Base-by-base conservation (phyloP, 2,888 invertebrate species). In the Capitulum mitella region DNA sequence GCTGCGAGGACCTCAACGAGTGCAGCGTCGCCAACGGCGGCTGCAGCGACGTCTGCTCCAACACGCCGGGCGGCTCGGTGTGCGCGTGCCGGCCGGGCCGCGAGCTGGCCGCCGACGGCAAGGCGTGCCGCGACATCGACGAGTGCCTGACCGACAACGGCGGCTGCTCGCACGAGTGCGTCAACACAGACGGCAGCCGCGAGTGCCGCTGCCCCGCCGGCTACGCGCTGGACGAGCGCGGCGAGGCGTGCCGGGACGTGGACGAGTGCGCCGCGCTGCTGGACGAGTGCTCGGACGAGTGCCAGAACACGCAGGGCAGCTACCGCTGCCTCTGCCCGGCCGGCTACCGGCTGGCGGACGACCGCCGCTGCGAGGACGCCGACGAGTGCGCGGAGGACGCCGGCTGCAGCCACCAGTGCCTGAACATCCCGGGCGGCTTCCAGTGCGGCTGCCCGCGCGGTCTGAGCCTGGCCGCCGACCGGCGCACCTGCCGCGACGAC, bases 211-310 rank as follows among this genome's bases (percentile, higher is more conserved):
- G 82, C 70, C 81, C 80, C 5, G 19, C 58, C 10, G 82, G 82
- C 3, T 76, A 79, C 16, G 76, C 77, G 12, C 76, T 82, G 16
- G 81, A 78, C 16, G 79, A 80, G 3, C 80, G 81, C 46, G 77
- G 78, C 10, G 78, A 34, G 51, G 82, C 79, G 48, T 82, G 89
- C 82, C 82, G 86, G 58, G 90, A 90, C 85, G 88, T 91, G 51
- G 89, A 92, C 83, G 92, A 92, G 85, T 92, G 92, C 83, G 76
- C 78, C 32, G 76, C 46, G 19, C 6, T 3, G 6, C 16, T 29
- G 29, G 90, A 90, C 0, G 90, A 89, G n/a, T 92, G 92, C 83
- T 88, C 89, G 80, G 90, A 91, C 81, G 86, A 85, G 29, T 92
- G 92, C 83, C 86, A 89, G 79, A 91, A 91, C 84, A 86, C 87